Evolutionary conservation across 2,888 invertebrate species (phyloP).

Genomic region (Synergus itoensis): DNA sequence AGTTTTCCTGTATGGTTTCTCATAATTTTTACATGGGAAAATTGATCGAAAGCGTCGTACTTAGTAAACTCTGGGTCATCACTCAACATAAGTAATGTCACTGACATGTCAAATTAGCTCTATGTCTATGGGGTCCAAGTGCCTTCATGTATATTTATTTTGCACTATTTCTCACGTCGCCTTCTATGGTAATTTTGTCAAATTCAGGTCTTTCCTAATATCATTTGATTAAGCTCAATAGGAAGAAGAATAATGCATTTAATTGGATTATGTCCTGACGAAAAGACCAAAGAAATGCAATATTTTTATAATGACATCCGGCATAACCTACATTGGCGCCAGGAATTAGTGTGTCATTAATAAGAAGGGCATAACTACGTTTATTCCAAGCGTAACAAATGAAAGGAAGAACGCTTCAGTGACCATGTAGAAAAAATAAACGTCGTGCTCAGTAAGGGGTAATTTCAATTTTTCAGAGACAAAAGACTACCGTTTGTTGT

Average conservation of each 20-base stretch:
- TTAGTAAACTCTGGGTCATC: not conserved
- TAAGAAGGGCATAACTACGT: constrained; percentile 32
- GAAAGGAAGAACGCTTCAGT: constrained; percentile 39
- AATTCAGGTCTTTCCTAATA: not conserved
- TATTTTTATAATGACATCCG: constrained; percentile 32
- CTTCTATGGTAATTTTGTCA: too few relatives aligned
- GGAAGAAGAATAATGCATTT: not conserved
- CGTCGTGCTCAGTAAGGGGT: not conserved
- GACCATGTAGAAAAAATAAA: constrained; percentile 18
- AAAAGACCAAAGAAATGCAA: constrained; percentile 9
- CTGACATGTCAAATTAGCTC: not conserved
- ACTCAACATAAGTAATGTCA: not conserved
- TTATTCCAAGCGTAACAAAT: constrained; percentile 35
- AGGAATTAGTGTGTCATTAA: constrained; percentile 36
- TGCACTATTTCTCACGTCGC: not conserved
- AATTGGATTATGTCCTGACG: constrained; percentile 3
- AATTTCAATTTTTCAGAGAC: constrained; percentile 33
- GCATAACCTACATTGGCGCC: constrained; percentile 37
- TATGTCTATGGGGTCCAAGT: not conserved
- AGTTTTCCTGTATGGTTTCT: not conserved
- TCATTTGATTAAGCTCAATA: not conserved
- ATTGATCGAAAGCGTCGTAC: not conserved
- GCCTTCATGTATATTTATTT: not conserved
- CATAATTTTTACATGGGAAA: not conserved
- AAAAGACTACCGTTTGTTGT: constrained; percentile 20